phyloP scores from a whole-genome alignment of 2,113 vertebrate genomes.

The Desmodus rotundus region DNA sequence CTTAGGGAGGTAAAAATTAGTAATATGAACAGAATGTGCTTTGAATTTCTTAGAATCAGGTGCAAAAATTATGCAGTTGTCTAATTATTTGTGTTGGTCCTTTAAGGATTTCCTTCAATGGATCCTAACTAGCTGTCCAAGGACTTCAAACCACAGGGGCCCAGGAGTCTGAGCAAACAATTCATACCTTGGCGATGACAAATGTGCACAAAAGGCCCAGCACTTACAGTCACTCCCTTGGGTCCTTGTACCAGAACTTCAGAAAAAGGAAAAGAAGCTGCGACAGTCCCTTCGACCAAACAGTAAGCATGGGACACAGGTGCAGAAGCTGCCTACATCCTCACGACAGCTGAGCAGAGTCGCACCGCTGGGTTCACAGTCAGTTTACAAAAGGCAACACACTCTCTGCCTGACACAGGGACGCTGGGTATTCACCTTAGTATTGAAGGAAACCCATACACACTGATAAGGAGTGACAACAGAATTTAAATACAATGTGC shows the following conservation, averaged over 20 bases:
- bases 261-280: background rate
- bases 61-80: background rate
- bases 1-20: background rate
- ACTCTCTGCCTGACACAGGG: rapidly evolving
- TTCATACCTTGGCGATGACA: background rate
- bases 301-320: background rate
- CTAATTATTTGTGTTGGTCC: background rate
- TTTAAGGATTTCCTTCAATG: background rate
- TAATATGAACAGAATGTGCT: background rate
- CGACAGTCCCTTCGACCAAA: background rate
- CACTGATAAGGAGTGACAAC: background rate
- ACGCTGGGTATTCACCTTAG: background rate
- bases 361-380: background rate
- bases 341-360: background rate
- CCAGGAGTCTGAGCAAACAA: background rate
- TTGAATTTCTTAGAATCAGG: background rate
- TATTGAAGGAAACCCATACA: background rate
- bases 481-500: background rate
- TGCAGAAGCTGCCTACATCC: background rate
- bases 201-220: background rate
- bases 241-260: background rate
- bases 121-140: background rate
- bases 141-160: background rate
- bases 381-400: background rate
- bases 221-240: background rate